Percentiles rank a stretch among this genome's conserved stretches.
Evolutionary conservation across 2,888 invertebrate genomes (phyloP).

Genomic region (Sesamia inferens): DNA sequence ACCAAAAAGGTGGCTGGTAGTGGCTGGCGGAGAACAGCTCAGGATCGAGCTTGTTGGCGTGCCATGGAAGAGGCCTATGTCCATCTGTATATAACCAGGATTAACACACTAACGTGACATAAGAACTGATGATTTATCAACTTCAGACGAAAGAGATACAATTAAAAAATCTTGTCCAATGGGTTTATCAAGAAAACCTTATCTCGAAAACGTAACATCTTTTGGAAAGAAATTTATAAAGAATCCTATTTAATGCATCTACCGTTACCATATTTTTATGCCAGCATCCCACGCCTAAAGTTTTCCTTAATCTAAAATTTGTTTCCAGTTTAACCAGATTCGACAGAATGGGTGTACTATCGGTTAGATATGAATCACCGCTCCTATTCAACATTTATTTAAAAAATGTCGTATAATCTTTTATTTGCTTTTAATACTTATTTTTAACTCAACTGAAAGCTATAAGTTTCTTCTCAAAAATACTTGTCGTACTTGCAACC

Average conservation of each 20-base stretch:
- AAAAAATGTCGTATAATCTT: slow-evolving; percentile 3
- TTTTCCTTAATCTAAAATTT: background rate
- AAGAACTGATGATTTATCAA: background rate
- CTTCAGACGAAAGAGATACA: too few relatives aligned
- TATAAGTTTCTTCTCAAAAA: background rate
- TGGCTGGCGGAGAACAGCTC: too few relatives aligned
- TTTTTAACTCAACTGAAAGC: background rate
- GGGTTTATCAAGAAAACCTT: background rate
- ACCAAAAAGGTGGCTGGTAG: too few relatives aligned
- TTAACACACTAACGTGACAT: too few relatives aligned
- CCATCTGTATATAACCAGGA: too few relatives aligned
- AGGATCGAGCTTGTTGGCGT: too few relatives aligned
- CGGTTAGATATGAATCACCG: background rate
- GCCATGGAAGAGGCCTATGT: too few relatives aligned
- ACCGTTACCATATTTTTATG: background rate
- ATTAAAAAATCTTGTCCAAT: too few relatives aligned
- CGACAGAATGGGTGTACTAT: background rate
- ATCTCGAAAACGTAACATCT: background rate
- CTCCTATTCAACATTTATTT: slow-evolving; percentile 3
- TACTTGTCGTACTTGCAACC: slow-evolving; percentile 13
- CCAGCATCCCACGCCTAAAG: background rate
- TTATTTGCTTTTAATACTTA: slow-evolving; percentile 16
- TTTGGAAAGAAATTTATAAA: background rate
- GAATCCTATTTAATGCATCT: background rate
- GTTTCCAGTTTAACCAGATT: background rate